Percentiles rank a stretch among this genome's conserved stretches.
These are phyloP conservation scores for Struthidea cinerea DNA, from an alignment of 2,113 vertebrate species.

Conservation along the genomic window DNA sequence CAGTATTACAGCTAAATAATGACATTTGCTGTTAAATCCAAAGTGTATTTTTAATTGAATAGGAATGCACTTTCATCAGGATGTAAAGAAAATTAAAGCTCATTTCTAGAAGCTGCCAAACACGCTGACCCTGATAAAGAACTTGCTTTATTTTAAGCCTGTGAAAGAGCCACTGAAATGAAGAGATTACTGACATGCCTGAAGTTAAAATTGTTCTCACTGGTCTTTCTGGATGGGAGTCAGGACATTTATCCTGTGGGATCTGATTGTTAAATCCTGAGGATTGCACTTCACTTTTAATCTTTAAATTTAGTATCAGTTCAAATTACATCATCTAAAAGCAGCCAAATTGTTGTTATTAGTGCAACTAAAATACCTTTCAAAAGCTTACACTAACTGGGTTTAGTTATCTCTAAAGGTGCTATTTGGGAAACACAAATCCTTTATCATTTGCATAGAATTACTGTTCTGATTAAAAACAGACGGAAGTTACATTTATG, in stretches of 20 bases:
- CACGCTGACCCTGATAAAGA: neutral
- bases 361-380: slow-evolving; percentile 3
- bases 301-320: neutral
- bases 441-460: neutral
- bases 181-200: neutral
- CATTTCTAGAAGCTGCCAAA: neutral
- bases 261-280: slow-evolving; percentile 28
- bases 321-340: slow-evolving; percentile 9
- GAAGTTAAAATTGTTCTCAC: neutral
- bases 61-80: neutral
- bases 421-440: neutral
- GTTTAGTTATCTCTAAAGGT: neutral
- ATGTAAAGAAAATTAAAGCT: neutral
- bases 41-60: neutral
- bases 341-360: neutral
- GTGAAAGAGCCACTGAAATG: neutral
- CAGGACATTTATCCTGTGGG: neutral
- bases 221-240: neutral
- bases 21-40: neutral
- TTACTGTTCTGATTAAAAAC: neutral
- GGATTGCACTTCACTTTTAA: neutral
- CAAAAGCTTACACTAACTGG: neutral
- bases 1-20: neutral
- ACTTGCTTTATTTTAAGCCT: neutral
- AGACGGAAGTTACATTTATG: neutral